phyloP scores from a whole-genome alignment of 2,797 vertebrate genomes.

The Chelidonichthys spinosus region DNA sequence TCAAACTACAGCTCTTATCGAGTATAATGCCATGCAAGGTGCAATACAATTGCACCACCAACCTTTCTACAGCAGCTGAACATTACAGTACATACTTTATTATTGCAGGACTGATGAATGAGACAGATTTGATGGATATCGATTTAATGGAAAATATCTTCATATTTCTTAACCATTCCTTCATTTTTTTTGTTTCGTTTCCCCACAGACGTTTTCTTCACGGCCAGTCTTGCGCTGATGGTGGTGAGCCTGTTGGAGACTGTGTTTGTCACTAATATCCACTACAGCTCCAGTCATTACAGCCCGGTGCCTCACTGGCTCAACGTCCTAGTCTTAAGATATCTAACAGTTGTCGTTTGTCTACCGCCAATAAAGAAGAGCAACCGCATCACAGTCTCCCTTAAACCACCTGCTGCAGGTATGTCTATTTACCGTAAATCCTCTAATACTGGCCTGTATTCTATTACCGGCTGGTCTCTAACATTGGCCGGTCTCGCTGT shows the following conservation, averaged over 20 bases:
- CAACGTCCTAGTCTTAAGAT: constrained; percentile 63
- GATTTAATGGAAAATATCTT: no score
- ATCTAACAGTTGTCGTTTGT: constrained; percentile 56
- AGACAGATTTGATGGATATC: no score
- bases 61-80: no score
- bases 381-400: constrained; percentile 52
- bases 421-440: no score
- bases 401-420: constrained; percentile 42
- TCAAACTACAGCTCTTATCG: no score
- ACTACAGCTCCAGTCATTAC: constrained; percentile 58
- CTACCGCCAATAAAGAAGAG: constrained; percentile 36
- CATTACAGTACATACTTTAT: no score
- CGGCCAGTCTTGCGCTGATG: constrained; percentile 80
- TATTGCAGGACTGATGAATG: no score
- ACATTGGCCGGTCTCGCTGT: no score
- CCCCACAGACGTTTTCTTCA: constrained; percentile 73
- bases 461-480: not conserved
- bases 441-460: no score
- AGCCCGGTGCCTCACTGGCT: constrained; percentile 69
- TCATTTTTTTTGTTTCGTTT: not conserved
- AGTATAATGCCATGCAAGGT: no score
- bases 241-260: constrained; percentile 81
- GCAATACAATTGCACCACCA: no score
- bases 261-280: constrained; percentile 77
- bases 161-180: constrained; percentile 4